These are phyloP conservation scores for Conus canariensis DNA, from an alignment of 2,888 invertebrate species.

Conservation along the genomic window DNA sequence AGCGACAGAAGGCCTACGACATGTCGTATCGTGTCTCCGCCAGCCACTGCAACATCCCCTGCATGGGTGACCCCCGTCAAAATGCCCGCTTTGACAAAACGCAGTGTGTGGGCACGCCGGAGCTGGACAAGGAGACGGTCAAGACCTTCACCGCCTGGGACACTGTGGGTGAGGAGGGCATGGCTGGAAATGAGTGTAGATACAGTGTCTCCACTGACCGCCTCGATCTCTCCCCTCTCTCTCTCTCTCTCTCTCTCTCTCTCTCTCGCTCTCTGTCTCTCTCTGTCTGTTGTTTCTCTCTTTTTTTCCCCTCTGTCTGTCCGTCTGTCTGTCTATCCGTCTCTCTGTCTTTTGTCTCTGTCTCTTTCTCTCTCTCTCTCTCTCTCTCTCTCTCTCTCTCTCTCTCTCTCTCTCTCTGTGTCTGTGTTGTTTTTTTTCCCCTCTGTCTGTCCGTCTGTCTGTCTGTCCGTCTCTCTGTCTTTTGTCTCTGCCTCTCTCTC, in stretches of 20 bases:
- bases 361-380: not conserved
- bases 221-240: not conserved
- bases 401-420: no score
- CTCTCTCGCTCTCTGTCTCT: not conserved
- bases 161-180: not conserved
- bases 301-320: not conserved
- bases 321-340: not conserved
- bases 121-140: not conserved
- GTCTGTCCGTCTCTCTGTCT: no score
- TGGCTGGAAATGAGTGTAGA: not conserved
- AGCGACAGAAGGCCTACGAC: not conserved
- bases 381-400: not conserved
- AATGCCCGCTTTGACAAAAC: not conserved
- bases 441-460: no score
- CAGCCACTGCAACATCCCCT: not conserved
- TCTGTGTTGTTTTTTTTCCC: no score
- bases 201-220: not conserved
- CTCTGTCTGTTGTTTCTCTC: not conserved
- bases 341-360: not conserved
- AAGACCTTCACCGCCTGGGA: constrained; percentile 15
- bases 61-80: not conserved
- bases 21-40: not conserved
- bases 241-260: not conserved
- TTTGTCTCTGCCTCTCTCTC: no score
- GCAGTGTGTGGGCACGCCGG: not conserved